Conservation (phyloP, 1,140 invertebrate genomes). For the Drosophila truncata region DNA sequence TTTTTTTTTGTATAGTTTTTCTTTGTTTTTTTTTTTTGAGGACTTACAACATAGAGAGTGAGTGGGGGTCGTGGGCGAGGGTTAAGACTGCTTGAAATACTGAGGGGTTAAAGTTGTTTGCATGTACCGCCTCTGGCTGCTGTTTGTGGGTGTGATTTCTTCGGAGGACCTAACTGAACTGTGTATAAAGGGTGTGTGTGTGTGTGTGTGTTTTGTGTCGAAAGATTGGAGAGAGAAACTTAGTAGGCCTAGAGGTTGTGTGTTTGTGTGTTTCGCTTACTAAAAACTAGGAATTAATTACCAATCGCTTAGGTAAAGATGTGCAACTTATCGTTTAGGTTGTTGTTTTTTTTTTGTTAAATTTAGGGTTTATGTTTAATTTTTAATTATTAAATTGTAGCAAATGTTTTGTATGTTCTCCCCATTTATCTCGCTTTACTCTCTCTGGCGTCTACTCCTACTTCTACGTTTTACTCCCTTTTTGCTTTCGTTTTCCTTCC, state of each 20-base stretch:
- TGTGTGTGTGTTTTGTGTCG: neutral
- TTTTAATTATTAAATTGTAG: slow-evolving; percentile 66
- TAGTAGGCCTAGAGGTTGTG: slow-evolving; percentile 34
- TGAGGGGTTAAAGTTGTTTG: neutral
- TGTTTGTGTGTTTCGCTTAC: slow-evolving; percentile 44
- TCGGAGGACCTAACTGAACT: slow-evolving; percentile 34
- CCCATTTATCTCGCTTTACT: slow-evolving; percentile 21
- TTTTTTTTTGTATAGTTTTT: slow-evolving; percentile 22
- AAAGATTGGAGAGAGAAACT: slow-evolving; percentile 37
- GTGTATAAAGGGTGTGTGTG: slow-evolving; percentile 5
- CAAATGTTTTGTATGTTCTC: slow-evolving; percentile 53
- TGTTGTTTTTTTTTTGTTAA: slow-evolving; percentile 38
- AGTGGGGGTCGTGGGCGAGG: slow-evolving; percentile 27
- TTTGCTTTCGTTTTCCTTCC: slow-evolving; percentile 30
- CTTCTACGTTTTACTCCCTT: slow-evolving; percentile 18
- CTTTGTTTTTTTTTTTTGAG: slow-evolving; percentile 23
- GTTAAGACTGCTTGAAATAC: slow-evolving; percentile 32
- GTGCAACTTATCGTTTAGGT: slow-evolving; percentile 74
- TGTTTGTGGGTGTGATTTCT: slow-evolving; percentile 24
- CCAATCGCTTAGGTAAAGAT: slow-evolving; percentile 83
- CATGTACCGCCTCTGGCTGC: slow-evolving; percentile 41
- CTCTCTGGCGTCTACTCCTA: slow-evolving; percentile 27
- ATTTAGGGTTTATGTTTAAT: slow-evolving; percentile 56
- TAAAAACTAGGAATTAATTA: slow-evolving; percentile 80
- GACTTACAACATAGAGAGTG: slow-evolving; percentile 54